Percentiles rank a stretch among this genome's conserved stretches.
phyloP scores from a whole-genome alignment of 2,888 invertebrate species.

The Allacma fusca region DNA sequence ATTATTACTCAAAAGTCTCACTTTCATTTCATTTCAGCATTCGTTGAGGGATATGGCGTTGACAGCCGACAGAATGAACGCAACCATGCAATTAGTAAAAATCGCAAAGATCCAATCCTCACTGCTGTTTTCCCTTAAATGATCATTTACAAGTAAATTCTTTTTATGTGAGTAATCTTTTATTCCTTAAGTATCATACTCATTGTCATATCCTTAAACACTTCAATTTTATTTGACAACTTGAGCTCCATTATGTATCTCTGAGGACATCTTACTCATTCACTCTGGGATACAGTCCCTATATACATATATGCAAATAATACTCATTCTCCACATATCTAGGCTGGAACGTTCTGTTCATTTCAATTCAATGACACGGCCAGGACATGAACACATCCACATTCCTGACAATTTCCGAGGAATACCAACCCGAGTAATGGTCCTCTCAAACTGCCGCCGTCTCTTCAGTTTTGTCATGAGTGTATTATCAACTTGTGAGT shows the following conservation, averaged over 20 bases:
- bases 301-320: too few relatives aligned
- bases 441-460: background rate
- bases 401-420: background rate
- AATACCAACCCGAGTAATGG: background rate
- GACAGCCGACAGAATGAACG: constrained; percentile 8
- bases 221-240: constrained; percentile 7
- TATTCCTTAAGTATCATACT: constrained; percentile 10
- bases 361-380: constrained; percentile 5
- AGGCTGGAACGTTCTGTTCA: too few relatives aligned
- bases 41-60: background rate
- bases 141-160: too few relatives aligned
- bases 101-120: constrained; percentile 16
- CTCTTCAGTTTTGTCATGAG: background rate
- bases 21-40: background rate
- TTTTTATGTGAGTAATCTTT: background rate
- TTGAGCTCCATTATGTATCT: background rate
- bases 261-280: background rate
- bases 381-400: background rate
- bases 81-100: constrained; percentile 34
- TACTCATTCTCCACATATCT: too few relatives aligned
- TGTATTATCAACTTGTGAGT: background rate
- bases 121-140: too few relatives aligned
- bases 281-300: too few relatives aligned
- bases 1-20: constrained; percentile 8
- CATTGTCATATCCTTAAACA: background rate